A percentile compares a stretch with the other conserved stretches of the same genome.
These are phyloP conservation scores for Todiramphus saurophagus DNA, from an alignment of 2,113 vertebrate genomes.

Conservation along the genomic window DNA sequence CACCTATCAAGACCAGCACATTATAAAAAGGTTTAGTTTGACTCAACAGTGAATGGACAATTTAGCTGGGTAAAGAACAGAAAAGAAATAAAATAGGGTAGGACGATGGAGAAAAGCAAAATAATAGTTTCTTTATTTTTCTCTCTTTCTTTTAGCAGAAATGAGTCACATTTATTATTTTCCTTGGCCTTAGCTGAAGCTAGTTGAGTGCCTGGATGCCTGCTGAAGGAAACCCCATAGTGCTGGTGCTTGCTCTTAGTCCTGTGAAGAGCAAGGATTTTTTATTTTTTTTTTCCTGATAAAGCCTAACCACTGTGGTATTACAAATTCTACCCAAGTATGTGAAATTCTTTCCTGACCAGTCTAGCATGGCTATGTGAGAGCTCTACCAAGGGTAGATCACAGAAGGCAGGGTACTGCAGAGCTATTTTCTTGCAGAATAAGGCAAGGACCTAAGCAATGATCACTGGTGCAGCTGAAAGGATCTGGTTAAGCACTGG, in stretches of 20 bases:
- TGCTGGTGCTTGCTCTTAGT: neutral
- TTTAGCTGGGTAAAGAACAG: neutral
- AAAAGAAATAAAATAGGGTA: neutral
- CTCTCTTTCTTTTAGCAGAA: neutral
- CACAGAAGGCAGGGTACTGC: neutral
- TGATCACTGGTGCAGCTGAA: neutral
- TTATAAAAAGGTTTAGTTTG: neutral
- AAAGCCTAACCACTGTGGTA: neutral
- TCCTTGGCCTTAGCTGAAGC: neutral
- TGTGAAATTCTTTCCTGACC: neutral
- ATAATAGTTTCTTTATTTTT: neutral
- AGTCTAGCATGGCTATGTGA: neutral
- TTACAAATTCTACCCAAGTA: neutral
- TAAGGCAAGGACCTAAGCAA: neutral
- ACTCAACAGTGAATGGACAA: neutral
- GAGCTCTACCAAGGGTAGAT: neutral
- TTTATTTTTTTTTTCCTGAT: neutral
- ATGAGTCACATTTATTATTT: neutral
- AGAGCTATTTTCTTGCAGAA: neutral
- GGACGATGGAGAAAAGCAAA: neutral
- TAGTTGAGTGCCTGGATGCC: neutral
- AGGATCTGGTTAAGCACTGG: conserved; percentile 5
- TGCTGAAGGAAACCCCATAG: neutral
- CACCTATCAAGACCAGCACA: neutral
- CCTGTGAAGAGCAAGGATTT: neutral